Evolutionary conservation across 2,797 vertebrate species (phyloP).

Genomic region (Craterocephalus amniculus): DNA sequence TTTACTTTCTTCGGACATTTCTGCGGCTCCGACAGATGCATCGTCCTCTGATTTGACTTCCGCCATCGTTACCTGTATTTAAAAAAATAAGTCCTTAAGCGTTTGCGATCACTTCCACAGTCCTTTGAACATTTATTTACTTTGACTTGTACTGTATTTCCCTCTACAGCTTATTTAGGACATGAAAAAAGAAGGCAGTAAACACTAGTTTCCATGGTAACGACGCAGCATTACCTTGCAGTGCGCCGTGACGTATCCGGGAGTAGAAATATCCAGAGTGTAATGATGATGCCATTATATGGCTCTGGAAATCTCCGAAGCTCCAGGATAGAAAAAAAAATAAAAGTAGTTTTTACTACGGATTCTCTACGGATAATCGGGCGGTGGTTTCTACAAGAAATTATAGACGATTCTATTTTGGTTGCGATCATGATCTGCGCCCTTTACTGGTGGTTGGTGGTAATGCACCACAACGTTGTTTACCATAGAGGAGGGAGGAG

Average conservation of each 20-base stretch:
- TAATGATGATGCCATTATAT: no score
- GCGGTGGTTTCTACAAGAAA: no score
- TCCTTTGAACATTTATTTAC: not conserved
- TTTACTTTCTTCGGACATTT: not conserved
- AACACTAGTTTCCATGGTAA: slow-evolving; percentile 54
- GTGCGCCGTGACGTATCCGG: fast-evolving
- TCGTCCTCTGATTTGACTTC: slow-evolving; percentile 2
- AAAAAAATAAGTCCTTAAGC: not conserved
- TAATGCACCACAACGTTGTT: no score
- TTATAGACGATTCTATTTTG: no score
- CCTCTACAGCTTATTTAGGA: not conserved
- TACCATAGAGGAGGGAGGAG: no score
- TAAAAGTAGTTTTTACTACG: no score
- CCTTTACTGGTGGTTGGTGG: no score
- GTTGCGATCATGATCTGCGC: no score
- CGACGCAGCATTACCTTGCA: slow-evolving; percentile 54
- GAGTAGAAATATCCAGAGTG: no score
- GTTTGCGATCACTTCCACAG: not conserved
- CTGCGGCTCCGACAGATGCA: not conserved
- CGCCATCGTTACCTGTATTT: slow-evolving; percentile 10
- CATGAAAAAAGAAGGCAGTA: not conserved
- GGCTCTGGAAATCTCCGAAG: no score
- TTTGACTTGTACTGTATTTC: not conserved
- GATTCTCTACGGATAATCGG: no score
- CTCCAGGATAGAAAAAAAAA: no score